Conservation (phyloP, 2,113 vertebrate genomes). For the Lutjanus erythropterus region DNA sequence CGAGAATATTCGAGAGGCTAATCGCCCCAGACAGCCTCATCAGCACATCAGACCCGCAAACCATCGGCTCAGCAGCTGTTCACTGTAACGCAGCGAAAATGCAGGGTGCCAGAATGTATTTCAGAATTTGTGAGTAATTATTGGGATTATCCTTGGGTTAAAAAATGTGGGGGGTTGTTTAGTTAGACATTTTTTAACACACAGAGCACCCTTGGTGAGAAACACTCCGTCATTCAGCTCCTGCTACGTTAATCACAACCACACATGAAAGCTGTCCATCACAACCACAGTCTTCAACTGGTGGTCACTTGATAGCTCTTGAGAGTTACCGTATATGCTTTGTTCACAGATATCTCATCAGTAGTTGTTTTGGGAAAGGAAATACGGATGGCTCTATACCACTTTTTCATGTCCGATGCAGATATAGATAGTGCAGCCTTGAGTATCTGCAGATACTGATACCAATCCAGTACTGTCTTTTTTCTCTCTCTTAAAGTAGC, state of each 20-base stretch:
- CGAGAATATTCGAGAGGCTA: conserved; percentile 48
- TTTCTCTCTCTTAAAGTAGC: too few species aligned
- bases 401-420: too few species aligned
- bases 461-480: too few species aligned
- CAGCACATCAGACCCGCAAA: conserved; percentile 21
- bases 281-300: not conserved
- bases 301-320: not conserved
- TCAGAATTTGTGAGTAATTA: not conserved
- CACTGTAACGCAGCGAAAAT: not conserved
- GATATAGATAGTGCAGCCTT: too few species aligned
- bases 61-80: conserved; percentile 11
- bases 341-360: not conserved
- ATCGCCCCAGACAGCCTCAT: conserved; percentile 58
- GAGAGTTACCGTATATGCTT: not conserved
- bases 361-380: not conserved
- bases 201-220: not conserved
- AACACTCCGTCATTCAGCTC: not conserved
- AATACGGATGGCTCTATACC: too few species aligned
- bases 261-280: not conserved
- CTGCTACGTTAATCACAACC: not conserved
- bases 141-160: not conserved
- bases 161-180: not conserved
- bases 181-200: not conserved
- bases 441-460: too few species aligned
- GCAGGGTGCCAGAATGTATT: not conserved